These are phyloP conservation scores for Chlorodrepanis virens DNA, from an alignment of 2,113 vertebrate species.

Conservation along the genomic window DNA sequence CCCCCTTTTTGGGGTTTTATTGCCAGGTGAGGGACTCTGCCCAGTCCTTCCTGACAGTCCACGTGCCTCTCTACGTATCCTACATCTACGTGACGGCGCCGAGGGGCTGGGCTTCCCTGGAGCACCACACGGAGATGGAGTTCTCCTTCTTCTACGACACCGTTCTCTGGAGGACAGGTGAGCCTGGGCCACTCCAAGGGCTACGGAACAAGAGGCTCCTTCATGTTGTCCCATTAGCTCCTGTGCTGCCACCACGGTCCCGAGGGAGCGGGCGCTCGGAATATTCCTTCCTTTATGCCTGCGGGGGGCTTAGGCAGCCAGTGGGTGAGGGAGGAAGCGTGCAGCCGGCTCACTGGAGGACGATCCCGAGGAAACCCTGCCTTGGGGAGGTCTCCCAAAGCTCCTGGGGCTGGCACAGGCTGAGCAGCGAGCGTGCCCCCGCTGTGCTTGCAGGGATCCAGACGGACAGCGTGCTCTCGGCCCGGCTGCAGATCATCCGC, in stretches of 20 bases:
- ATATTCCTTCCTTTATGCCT: not conserved
- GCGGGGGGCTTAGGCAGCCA: not conserved
- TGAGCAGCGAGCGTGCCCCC: accelerated
- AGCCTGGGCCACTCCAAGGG: not conserved
- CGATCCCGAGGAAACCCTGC: not conserved
- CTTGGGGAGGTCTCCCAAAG: not conserved
- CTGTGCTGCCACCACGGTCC: not conserved
- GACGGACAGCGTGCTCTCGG: conserved; percentile 95
- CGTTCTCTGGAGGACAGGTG: conserved; percentile 94
- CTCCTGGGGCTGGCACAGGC: not conserved
- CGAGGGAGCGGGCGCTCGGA: accelerated
- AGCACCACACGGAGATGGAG: conserved; percentile 99
- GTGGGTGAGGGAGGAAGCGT: accelerated
- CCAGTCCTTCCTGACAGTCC: conserved; percentile 96
- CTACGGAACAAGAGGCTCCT: accelerated
- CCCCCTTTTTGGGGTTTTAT: not conserved
- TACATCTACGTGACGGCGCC: conserved; percentile 97
- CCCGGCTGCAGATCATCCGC: conserved; percentile 93
- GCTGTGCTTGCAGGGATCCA: conserved; percentile 84
- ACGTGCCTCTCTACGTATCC: conserved; percentile 94
- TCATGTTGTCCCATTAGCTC: not conserved
- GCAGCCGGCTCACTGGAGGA: not conserved
- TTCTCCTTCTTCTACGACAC: conserved; percentile 99
- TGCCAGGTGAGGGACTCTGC: conserved; percentile 93
- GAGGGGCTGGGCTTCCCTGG: conserved; percentile 94